Percentiles rank a stretch among this genome's conserved stretches.
Conservation (phyloP, 2,113 vertebrate species). For the Daboia siamensis region DNA sequence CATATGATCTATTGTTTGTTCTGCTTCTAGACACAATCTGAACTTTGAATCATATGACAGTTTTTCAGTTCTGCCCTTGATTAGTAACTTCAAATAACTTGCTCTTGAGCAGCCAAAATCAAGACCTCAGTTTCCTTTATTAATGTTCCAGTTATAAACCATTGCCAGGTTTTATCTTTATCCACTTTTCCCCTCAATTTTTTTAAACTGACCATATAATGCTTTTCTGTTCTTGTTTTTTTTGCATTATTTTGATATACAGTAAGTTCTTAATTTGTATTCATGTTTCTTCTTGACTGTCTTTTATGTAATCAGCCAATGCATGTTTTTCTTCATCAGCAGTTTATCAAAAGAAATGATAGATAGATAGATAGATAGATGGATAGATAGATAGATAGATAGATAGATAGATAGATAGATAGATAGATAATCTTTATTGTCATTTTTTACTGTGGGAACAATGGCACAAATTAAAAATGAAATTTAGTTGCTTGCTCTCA, state of each 20-base stretch:
- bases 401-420: no score
- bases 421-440: no score
- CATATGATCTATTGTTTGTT: background rate
- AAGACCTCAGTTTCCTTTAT: background rate
- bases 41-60: background rate
- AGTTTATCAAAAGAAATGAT: background rate
- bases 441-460: no score
- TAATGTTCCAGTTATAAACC: background rate
- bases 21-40: background rate
- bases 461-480: no score
- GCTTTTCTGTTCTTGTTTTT: background rate
- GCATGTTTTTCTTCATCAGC: background rate
- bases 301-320: background rate
- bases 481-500: no score
- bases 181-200: background rate
- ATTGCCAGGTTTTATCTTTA: background rate
- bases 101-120: background rate
- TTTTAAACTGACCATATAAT: background rate
- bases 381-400: no score
- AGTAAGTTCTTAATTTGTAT: background rate
- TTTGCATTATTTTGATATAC: background rate
- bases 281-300: background rate
- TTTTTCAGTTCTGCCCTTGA: background rate
- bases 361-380: no score
- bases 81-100: background rate